A percentile compares a stretch with the other conserved stretches of the same genome.
Conservation (phyloP, 2,113 vertebrate genomes). For the Semnornis frantzii region DNA sequence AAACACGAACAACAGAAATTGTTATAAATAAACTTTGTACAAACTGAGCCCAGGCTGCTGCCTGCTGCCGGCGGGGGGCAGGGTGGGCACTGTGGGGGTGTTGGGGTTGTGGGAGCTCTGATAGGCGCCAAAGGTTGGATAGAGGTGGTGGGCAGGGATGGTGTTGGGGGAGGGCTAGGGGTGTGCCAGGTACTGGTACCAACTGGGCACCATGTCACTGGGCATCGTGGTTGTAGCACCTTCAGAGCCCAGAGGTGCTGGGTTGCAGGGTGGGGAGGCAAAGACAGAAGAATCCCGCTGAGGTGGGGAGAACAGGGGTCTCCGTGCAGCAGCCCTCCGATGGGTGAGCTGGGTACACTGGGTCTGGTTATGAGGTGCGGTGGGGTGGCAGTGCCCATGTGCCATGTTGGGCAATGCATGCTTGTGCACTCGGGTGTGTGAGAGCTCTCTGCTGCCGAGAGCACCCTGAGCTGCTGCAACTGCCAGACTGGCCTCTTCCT, state of each 20-base stretch:
- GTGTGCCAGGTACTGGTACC: background rate
- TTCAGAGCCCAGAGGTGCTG: background rate
- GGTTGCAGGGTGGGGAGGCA: background rate
- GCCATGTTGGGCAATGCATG: background rate
- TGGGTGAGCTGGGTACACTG: too few relatives aligned
- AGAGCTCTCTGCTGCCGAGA: background rate
- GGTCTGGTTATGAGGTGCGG: background rate
- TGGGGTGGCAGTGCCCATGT: background rate
- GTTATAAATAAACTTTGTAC: slow-evolving; percentile 90
- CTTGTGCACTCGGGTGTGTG: fast-evolving
- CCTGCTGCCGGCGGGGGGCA: background rate
- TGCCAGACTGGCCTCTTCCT: background rate
- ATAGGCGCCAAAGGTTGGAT: background rate
- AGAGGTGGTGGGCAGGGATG: background rate
- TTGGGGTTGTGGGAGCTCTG: background rate
- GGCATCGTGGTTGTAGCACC: fast-evolving
- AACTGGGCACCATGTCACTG: background rate
- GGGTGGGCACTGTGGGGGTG: fast-evolving
- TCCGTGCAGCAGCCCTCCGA: too few relatives aligned
- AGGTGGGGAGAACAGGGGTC: background rate
- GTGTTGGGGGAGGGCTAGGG: background rate
- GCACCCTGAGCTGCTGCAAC: background rate
- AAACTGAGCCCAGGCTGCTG: slow-evolving; percentile 55
- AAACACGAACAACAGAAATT: slow-evolving; percentile 89
- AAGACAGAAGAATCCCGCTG: background rate